Base-by-base conservation (phyloP, 2,888 invertebrate species). In the Steinernema scapterisci region DNA sequence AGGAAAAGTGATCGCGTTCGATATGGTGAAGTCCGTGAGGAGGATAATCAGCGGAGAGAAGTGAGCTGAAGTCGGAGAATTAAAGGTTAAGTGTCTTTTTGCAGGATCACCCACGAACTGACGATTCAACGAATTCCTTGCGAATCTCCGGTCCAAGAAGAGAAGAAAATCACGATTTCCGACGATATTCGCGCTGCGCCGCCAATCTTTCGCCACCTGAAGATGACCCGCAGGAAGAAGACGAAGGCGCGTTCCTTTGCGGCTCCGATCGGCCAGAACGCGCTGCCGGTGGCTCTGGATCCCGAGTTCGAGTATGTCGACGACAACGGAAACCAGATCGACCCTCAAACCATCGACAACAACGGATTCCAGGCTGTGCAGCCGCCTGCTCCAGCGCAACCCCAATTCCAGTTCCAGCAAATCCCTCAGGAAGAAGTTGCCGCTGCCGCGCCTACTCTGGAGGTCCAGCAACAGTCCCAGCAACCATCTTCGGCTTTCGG, bases 241-340 rank as follows among this genome's bases (percentile, higher is more conserved):
- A 21, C 13, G 27, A 25, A 25, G 25, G 21, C 63, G 31, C 31
- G 31, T 31, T 9, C 63, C 63, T 63, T 63, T 31, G 63, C 63
- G 25, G 63, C 63, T 2, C 63, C 63, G 11, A 27, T 63, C 21
- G 54, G 54, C 31, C 63, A 63, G 27, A 27, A 27, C 23, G 63
- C 31, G 21, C 63, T 63, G 3, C 63, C 63, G 5, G 63, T 63
- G 7, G 25, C 63, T 16, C 63, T 63, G 1, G 25, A 63, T 9
- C 38, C 63, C 7, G 63, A 63, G 38, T 63, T 63, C 31, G 63
- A 63, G 16, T 63, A 63, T 31, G 38, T 63, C 63, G 63, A 63
- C 63, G 63, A 63, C 31, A 25, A 63, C 27, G 63, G 63, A 9
- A 25, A 31, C 11, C 63, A 11, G 7, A 21, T 52, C 23, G 52